Conservation (phyloP, 2,888 invertebrate species). For the Physocephala rufipes region DNA sequence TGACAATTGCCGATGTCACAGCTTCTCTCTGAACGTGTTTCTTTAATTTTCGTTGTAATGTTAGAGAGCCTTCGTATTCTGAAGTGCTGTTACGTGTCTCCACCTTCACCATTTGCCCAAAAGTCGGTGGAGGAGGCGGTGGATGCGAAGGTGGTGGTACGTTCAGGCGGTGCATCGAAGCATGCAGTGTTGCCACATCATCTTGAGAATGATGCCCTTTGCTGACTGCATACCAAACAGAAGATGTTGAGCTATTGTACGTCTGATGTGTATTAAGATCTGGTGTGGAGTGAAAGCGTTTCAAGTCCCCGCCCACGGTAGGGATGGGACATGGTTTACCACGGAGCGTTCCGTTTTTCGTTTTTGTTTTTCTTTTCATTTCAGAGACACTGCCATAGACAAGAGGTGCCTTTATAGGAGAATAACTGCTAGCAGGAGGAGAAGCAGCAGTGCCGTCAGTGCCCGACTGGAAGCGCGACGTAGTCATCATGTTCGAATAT, state of each 20-base stretch:
- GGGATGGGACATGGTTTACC: slow-evolving; percentile 66
- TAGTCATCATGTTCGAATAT: slow-evolving; percentile 74
- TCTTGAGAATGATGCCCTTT: slow-evolving; percentile 77
- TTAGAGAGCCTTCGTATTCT: slow-evolving; percentile 67
- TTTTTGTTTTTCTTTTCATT: slow-evolving; percentile 82
- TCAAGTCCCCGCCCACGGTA: slow-evolving; percentile 67
- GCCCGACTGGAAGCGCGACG: slow-evolving; percentile 76
- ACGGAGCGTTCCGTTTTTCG: slow-evolving; percentile 62
- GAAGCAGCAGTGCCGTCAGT: slow-evolving; percentile 70
- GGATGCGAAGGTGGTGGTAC: slow-evolving; percentile 83
- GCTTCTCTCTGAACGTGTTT: slow-evolving; percentile 59
- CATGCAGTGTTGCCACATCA: slow-evolving; percentile 70
- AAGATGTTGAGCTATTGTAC: slow-evolving; percentile 59
- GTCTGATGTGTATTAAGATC: slow-evolving; percentile 72
- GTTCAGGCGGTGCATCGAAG: slow-evolving; percentile 67
- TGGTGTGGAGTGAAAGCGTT: slow-evolving; percentile 91
- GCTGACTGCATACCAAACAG: slow-evolving; percentile 60
- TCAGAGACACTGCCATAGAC: slow-evolving; percentile 95
- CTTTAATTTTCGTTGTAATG: slow-evolving; percentile 62
- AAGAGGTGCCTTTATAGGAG: slow-evolving; percentile 73
- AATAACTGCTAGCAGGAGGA: slow-evolving; percentile 69
- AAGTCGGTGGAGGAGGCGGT: slow-evolving; percentile 81
- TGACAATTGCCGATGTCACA: slow-evolving; percentile 57
- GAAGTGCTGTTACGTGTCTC: slow-evolving; percentile 68
- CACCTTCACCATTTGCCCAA: slow-evolving; percentile 77